Evolutionary conservation across 1,140 invertebrate species (phyloP), one percentile per base, ranked within the genome.

Genomic region (Saxidomus purpurata): DNA sequence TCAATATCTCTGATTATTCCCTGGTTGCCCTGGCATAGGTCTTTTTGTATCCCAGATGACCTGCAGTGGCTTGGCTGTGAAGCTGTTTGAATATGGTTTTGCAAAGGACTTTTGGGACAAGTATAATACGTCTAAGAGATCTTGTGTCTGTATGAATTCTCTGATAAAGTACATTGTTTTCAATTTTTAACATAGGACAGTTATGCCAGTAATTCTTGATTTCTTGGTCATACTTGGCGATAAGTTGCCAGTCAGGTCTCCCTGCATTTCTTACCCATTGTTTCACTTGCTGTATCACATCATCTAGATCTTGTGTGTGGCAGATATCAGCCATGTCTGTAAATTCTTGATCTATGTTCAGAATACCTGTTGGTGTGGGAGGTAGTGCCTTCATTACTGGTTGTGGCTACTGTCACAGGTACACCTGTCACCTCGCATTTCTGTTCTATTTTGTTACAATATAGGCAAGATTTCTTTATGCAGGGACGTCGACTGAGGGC

Each of bases 401-500:
- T 71, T 8, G 17, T 31, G 17, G 31, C 31, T 9, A 15, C 31
- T 9, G n/a, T 71, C 34, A 36, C 67, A n/a, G n/a, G n/a, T n/a
- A n/a, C n/a, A n/a, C n/a, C n/a, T 22, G 36, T 31, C 2, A 71
- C 15, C 4, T 71, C 80, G 34, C 36, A 82, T 63, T 67, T 82
- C 38, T 38, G 17, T 40, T 61, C 80, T 8, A 38, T 38, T 67
- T 34, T 82, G 19, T 36, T 43, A 63, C 59, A 61, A 28, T 63
- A 34, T 40, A 22, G 28, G 34, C 52, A 67, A 19, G 28, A 34
- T 38, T 38, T 63, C 9, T 82, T 31, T 28, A n/a, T 22, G 38
- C 52, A 82, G 15, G 80, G 80, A 59, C 59, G 52, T 36, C 91
- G 74, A 36, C 71, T 82, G 28, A 92, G 59, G 11, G 55, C 79